Evolutionary conservation across 1,140 invertebrate species (phyloP), one percentile per base, ranked within the genome.

Genomic region (Scaptomyza hsui): DNA sequence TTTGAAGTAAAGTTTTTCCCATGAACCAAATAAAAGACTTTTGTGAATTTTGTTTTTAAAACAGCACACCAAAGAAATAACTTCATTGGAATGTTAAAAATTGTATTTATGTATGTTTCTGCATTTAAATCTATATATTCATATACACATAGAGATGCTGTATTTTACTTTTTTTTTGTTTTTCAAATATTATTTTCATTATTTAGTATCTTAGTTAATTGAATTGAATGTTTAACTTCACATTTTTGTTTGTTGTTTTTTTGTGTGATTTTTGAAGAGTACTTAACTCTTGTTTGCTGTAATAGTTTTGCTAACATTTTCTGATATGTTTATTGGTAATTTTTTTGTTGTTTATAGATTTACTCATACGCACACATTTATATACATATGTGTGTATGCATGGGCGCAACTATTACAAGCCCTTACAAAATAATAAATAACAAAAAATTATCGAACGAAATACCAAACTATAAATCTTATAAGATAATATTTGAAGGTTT

Each of bases 51-150:
- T 67, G 59, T 89, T 86, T 89, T 88, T 76, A 77, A 89, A 89
- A 89, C 86, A 73, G 75, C 86, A 89, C 86, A 83, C 85, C 83
- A 82, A 90, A 83, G 79, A 88, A 85, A 85, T 85, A 89, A 61
- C 72, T 86, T 85, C 86, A 89, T 79, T 89, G 80, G 86, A 89
- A 89, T 89, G 86, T 78, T 82, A 79, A 89, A 89, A 89, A 90
- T 88, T 85, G 78, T 89, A 89, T 90, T 89, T 77, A 80, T 81
- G 57, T 77, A 80, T 81, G 57, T 82, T 75, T 68, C 35, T 61
- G 74, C 51, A 55, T 72, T 72, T 68, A 39, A 68, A 68, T 68
- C 55, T 72, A 59, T 72, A 59, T 67, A 81, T 69, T 73, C 61
- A 85, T 77, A 62, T 80, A 85, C 81, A 82, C 78, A 71, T 82